Evolutionary conservation across 2,113 vertebrate species (phyloP).

Genomic region (Hydropotes inermis): DNA sequence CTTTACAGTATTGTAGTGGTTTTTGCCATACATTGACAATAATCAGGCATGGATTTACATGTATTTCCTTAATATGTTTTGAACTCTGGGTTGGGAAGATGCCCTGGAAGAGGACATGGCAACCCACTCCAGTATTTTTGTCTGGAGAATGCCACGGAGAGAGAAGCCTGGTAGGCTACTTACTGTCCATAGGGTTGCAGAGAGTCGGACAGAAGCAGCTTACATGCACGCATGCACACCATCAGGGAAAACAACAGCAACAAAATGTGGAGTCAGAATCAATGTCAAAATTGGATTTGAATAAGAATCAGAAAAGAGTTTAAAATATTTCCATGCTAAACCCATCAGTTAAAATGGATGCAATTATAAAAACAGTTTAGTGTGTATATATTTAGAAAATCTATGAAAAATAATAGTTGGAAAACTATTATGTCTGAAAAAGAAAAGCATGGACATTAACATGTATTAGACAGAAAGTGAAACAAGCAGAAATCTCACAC

Average conservation of each 20-base stretch:
- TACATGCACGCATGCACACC: background rate
- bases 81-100: background rate
- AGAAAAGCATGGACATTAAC: background rate
- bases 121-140: background rate
- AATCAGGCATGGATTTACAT: background rate
- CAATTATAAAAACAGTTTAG: background rate
- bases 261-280: background rate
- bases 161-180: background rate
- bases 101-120: background rate
- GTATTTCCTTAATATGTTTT: background rate
- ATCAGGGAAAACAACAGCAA: background rate
- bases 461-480: background rate
- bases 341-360: background rate
- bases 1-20: too few species aligned
- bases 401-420: background rate
- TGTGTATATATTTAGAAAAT: background rate
- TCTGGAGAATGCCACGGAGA: background rate
- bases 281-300: background rate
- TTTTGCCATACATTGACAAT: too few species aligned
- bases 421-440: background rate
- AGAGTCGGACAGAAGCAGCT: background rate
- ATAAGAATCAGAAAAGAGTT: background rate
- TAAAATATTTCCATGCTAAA: background rate
- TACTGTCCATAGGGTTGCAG: background rate
- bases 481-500: background rate